A percentile compares a stretch with the other conserved stretches of the same genome.
Conservation (phyloP, 2,888 invertebrate species). For the Cerastis rubricosa region DNA sequence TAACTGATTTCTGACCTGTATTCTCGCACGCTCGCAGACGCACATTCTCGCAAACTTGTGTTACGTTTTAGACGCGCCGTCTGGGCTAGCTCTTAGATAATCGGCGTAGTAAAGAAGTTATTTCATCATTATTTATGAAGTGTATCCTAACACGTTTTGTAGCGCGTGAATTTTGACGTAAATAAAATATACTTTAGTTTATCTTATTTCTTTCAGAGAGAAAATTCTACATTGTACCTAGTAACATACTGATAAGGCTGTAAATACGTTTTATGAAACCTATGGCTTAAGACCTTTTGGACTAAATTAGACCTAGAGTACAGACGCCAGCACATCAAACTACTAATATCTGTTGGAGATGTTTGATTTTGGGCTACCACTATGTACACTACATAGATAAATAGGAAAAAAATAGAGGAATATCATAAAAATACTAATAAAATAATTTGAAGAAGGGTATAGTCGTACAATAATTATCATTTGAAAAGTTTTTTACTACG, state of each 20-base stretch:
- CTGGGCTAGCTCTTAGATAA: neutral
- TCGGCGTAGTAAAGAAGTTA: neutral
- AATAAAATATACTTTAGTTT: neutral
- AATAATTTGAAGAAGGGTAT: no score
- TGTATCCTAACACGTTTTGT: conserved; percentile 15
- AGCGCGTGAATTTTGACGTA: conserved; percentile 30
- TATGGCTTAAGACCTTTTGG: neutral
- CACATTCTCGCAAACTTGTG: neutral
- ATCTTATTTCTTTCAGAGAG: neutral
- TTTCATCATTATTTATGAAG: conserved; percentile 38
- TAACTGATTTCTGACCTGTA: conserved; percentile 19
- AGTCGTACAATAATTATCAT: no score
- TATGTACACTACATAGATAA: no score
- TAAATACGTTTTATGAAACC: neutral
- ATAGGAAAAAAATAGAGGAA: no score
- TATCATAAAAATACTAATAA: no score
- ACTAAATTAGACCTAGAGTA: neutral
- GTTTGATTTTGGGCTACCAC: no score
- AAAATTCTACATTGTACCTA: neutral
- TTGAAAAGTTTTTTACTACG: no score
- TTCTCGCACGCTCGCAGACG: neutral
- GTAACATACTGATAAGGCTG: neutral
- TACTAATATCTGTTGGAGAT: no score
- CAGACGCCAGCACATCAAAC: no score
- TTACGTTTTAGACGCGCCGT: neutral